Conservation (phyloP, 2,797 vertebrate species). For the Rhabdomys pumilio region DNA sequence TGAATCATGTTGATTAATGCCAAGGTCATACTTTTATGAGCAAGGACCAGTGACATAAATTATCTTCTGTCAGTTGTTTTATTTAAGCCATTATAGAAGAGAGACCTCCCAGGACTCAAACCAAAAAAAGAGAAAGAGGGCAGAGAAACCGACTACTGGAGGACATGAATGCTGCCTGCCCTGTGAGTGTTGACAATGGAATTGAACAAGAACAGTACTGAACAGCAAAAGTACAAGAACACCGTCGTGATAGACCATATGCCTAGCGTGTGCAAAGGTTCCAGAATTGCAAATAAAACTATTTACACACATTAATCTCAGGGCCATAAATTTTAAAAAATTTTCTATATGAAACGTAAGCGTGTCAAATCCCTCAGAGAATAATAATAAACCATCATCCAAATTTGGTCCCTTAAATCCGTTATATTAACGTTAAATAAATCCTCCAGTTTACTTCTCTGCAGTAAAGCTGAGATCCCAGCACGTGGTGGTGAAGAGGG, state of each 20-base stretch:
- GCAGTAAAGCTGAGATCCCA: background rate
- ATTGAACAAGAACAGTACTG: background rate
- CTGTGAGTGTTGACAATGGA: background rate
- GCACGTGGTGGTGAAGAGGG: background rate
- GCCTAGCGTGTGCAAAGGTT: background rate
- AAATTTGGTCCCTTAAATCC: constrained; percentile 15
- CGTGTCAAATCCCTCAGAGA: background rate
- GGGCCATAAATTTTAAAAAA: background rate
- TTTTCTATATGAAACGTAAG: background rate
- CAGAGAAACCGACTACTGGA: background rate
- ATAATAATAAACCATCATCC: constrained; percentile 24
- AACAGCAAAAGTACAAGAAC: too few species aligned
- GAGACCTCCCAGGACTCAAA: background rate
- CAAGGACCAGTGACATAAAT: background rate
- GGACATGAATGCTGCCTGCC: background rate
- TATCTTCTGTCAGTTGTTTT: background rate
- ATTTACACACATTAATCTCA: background rate
- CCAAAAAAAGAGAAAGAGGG: background rate
- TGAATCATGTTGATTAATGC: background rate
- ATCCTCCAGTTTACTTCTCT: background rate
- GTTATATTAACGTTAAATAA: constrained; percentile 32
- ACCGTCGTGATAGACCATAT: too few species aligned
- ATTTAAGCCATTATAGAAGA: background rate
- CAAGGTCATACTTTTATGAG: background rate
- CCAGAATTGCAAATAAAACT: background rate